Evolutionary conservation across 2,797 vertebrate genomes (phyloP), one percentile per base, ranked within the genome.

Genomic region (Odontamblyopus rebecca): DNA sequence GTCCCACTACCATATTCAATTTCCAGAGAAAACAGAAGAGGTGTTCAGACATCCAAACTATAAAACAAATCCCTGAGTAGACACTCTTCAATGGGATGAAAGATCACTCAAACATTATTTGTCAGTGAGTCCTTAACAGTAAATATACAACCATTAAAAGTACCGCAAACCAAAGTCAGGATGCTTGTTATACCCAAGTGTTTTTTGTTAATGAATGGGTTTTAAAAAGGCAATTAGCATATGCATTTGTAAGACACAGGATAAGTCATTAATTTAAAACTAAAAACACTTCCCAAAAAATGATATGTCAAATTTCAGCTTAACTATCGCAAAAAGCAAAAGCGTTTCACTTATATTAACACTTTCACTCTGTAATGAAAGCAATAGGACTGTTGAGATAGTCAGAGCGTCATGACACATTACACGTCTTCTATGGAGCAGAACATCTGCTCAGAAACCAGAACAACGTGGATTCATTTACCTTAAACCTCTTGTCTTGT

Each of bases 401-500:
- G n/a, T n/a, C 19, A 53, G 51, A 53, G 51, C 53, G 19, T 53
- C 18, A 53, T 53, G 19, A 8, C 18, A 54, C 8, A 54, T 13
- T 53, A 18, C 6, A 53, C 6, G 23, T 56, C 6, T 26, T 11
- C 26, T 26, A 56, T 23, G 27, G 26, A 23, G 9, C 1, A 51
- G 16, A 8, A 56, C 9, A 56, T 56, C 1, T 11, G 54, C 8
- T 56, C n/a, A 35, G n/a, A 13, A 60, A 16, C 18, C 57, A 60
- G 27, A 60, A 30, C 5, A 60, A 7, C 16, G 0, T 29, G 27
- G 26, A 59, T 4, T 13, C 13, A 54, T 91, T 96, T 92, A 99
- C 97, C 97, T 99, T 99, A 92, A 99, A 99, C 91, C 98, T 94
- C 89, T 99, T 99, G 93, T 99, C 98, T 88, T 99, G 98, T 73